A percentile compares a stretch with the other conserved stretches of the same genome.
Evolutionary conservation across 2,888 invertebrate genomes (phyloP).

Genomic region (Polydrusus cervinus): DNA sequence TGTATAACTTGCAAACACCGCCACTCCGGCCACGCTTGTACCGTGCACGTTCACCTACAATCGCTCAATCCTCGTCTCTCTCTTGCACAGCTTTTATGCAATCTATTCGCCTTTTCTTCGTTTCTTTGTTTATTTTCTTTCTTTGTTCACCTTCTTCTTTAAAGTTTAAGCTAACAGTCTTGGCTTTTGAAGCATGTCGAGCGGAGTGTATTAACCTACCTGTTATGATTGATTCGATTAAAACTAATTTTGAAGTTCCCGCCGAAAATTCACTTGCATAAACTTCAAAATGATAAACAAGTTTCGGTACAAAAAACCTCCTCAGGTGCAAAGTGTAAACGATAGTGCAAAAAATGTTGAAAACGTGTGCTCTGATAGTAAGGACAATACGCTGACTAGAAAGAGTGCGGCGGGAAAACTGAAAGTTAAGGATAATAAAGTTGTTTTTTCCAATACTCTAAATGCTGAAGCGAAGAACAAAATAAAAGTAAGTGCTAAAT

Average conservation of each 20-base stretch:
- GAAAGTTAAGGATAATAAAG: conserved; percentile 40
- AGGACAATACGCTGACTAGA: conserved; percentile 46
- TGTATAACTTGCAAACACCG: conserved; percentile 45
- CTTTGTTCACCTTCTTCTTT: conserved; percentile 32
- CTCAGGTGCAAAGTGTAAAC: conserved; percentile 41
- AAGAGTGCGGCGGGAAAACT: conserved; percentile 33
- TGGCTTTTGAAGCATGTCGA: conserved; percentile 34
- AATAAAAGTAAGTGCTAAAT: conserved; percentile 61
- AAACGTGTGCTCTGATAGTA: conserved; percentile 32
- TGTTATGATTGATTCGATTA: conserved; percentile 41
- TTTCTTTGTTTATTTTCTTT: conserved; percentile 40
- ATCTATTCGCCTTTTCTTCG: conserved; percentile 35
- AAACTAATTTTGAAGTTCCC: conserved; percentile 39
- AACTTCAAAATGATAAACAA: conserved; percentile 67
- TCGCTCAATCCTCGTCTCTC: conserved; percentile 29
- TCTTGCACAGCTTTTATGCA: conserved; percentile 19
- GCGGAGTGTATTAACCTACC: conserved; percentile 41
- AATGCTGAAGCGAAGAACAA: conserved; percentile 58
- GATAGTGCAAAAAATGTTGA: conserved; percentile 21
- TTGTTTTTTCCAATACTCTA: conserved; percentile 44
- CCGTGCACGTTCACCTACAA: conserved; percentile 48
- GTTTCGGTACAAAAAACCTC: conserved; percentile 69
- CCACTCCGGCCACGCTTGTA: conserved; percentile 32
- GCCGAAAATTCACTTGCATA: conserved; percentile 27
- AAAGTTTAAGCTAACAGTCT: conserved; percentile 24